Evolutionary conservation across 1,140 invertebrate genomes (phyloP), one percentile per base, ranked within the genome.

Genomic region (Penaeus vannamei): DNA sequence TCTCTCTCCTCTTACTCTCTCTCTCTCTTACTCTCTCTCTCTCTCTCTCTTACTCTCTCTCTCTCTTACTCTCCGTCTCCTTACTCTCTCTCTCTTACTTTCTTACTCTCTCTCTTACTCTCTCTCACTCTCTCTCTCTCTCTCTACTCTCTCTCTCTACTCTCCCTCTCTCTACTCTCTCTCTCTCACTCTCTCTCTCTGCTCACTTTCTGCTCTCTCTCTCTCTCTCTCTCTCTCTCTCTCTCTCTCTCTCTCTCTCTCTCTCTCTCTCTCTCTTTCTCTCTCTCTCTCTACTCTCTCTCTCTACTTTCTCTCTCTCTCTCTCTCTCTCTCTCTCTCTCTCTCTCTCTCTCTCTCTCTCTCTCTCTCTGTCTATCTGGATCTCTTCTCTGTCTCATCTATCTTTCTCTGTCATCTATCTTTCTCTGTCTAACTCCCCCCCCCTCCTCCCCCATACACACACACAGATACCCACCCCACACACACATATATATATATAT

Each of bases 231-330:
- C 81, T 83, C 81, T 83, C 81, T 83, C 81, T 83, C 81, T 83
- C 81, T 83, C n/a, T 83, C 81, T 83, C 81, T 83, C 80, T 83
- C 80, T 83, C 80, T 83, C 80, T 83, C 80, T 83, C 46, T 83
- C 46, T 59, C 80, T 83, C 46, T 82, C 81, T 59, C 59, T 83
- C 79, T 81, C 77, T 80, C 36, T 80, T 29, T 80, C 36, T 80
- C 77, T 81, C 36, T 60, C 2, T 26, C 12, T 29, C 22, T 17
- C 29, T 62, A n/a, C 60, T 42, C 36, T 42, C 36, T 2, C 36
- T 42, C 36, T 42, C 36, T 7, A 23, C 66, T 23, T n/a, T 32
- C n/a, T 76, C 69, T 76, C 69, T 76, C 69, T 76, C 69, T 76
- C 66, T 76, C 69, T 76, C 69, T 76, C 69, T 76, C 69, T 76